Base-by-base conservation (phyloP, 2,113 vertebrate genomes). In the Rhinolophus sinicus region DNA sequence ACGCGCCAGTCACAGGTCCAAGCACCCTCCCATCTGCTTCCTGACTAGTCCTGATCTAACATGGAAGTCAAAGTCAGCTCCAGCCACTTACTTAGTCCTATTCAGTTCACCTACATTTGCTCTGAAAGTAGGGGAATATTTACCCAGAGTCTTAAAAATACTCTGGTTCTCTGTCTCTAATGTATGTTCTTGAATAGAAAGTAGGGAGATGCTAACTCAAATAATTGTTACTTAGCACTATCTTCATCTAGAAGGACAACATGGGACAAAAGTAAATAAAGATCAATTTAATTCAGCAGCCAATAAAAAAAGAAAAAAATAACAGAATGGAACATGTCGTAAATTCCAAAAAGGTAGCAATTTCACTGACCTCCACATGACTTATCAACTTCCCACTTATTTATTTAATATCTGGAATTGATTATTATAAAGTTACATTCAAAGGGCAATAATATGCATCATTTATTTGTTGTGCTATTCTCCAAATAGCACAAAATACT, bases 401-500 rank as follows among this genome's bases (percentile, higher is more conserved):
- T 69, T 89, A 76, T 86, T 97, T 86, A 56, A 58, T 22, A 76
- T 21, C 47, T 82, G 28, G 85, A 88, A 73, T 70, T 69, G 24
- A 44, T 88, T 96, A 64, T 58, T 80, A 54, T 56, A 80, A 72
- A 56, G 16, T 60, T 80, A 86, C 44, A 87, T 80, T 54, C 50
- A 52, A 90, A 95, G 14, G 11, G 15, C 44, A 96, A 21, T 56
- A 86, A 38, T 8, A 40, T n/a, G 10, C 26, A 80, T 54, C 2
- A 35, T 58, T 83, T 50, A 16, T 93, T 65, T 93, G 18, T 82
- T 93, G 12, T 64, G n/a, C 8, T 92, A 75, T 56, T 28, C 18
- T 78, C 69, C 40, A 88, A 54, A 54, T n/a, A 86, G 62, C 12
- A 95, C 62, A 90, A 96, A 95, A 67, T 58, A 80, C 11, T 70